Conservation (phyloP, 2,888 invertebrate species). For the Beris morrisii region DNA sequence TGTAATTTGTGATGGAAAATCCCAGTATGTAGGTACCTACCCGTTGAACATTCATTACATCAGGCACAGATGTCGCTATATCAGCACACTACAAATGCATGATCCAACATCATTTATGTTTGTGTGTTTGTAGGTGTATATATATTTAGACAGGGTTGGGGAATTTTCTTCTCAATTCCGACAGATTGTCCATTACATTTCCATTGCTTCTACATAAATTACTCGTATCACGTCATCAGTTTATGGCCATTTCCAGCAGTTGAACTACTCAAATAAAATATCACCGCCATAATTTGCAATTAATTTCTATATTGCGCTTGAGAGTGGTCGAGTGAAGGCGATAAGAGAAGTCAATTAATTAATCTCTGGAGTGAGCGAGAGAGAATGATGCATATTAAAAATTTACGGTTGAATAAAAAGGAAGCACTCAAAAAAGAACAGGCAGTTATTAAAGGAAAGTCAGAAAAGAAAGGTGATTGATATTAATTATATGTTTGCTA, state of each 20-base stretch:
- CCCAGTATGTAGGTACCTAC: not conserved
- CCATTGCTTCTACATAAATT: conserved; percentile 29
- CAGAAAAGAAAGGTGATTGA: too few relatives aligned
- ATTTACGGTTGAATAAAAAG: too few relatives aligned
- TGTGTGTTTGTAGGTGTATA: too few relatives aligned
- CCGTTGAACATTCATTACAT: conserved; percentile 10
- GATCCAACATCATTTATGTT: not conserved
- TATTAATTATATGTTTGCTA: too few relatives aligned
- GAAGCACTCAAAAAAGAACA: too few relatives aligned
- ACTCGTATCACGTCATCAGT: conserved; percentile 20
- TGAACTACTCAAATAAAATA: conserved; percentile 28
- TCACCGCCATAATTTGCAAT: conserved; percentile 30
- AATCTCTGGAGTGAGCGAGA: too few relatives aligned
- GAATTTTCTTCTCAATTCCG: not conserved
- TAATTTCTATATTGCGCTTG: conserved; percentile 5
- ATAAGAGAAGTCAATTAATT: too few relatives aligned
- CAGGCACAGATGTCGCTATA: not conserved
- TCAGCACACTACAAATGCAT: too few relatives aligned
- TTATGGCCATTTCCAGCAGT: conserved; percentile 27
- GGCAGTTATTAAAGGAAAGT: too few relatives aligned
- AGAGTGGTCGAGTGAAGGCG: not conserved
- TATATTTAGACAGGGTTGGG: not conserved
- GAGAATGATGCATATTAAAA: too few relatives aligned
- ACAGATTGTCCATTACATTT: conserved; percentile 30
- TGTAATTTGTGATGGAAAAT: conserved; percentile 9